Conservation (phyloP, 2,113 vertebrate genomes). For the Rhegmatorhina hoffmannsi region DNA sequence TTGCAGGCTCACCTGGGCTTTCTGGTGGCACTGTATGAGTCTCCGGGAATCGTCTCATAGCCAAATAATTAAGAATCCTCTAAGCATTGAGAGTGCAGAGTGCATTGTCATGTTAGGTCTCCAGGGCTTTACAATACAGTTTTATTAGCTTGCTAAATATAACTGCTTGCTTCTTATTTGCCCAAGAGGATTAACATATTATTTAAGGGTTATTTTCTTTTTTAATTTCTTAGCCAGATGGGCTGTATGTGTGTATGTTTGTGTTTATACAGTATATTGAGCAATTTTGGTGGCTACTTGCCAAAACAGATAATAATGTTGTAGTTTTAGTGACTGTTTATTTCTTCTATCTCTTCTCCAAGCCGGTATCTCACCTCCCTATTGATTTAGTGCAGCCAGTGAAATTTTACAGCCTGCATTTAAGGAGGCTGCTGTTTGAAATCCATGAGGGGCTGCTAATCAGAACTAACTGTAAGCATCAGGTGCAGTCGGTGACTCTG, state of each 20-base stretch:
- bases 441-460: slow-evolving; percentile 24
- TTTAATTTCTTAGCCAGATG: background rate
- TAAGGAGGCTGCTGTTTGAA: slow-evolving; percentile 25
- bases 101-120: slow-evolving; percentile 8
- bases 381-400: slow-evolving; percentile 34
- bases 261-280: background rate
- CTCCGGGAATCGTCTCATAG: background rate
- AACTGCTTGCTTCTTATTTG: slow-evolving; percentile 22
- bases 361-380: background rate
- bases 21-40: background rate
- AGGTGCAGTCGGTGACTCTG: background rate
- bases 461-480: slow-evolving; percentile 23
- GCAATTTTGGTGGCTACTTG: slow-evolving; percentile 33
- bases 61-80: slow-evolving; percentile 18
- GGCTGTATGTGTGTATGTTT: background rate
- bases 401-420: slow-evolving; percentile 18
- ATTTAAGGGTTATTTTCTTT: background rate
- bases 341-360: slow-evolving; percentile 31
- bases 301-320: slow-evolving; percentile 44
- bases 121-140: background rate
- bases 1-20: background rate
- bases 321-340: slow-evolving; percentile 18
- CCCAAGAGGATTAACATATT: background rate
- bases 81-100: background rate
- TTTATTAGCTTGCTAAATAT: slow-evolving; percentile 51